These are phyloP conservation scores for Chelon labrosus DNA, from an alignment of 2,797 vertebrate species.

Conservation along the genomic window DNA sequence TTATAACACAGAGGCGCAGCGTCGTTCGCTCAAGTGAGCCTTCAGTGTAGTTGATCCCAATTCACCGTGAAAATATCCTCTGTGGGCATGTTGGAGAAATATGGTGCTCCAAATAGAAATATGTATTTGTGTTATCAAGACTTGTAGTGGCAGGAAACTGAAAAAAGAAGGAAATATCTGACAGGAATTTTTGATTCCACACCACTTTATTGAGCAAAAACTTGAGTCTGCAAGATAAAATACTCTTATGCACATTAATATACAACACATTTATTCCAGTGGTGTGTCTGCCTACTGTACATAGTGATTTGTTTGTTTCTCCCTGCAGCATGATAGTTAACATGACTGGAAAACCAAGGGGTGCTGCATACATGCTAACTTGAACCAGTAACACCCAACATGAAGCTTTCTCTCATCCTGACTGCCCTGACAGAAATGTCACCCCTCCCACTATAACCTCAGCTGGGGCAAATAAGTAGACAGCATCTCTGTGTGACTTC, in stretches of 20 bases:
- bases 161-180: background rate
- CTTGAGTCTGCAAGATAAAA: constrained; percentile 46
- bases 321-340: constrained; percentile 34
- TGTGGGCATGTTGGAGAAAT: constrained; percentile 16
- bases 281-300: constrained; percentile 15
- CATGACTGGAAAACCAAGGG: constrained; percentile 21
- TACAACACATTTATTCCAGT: constrained; percentile 58
- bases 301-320: constrained; percentile 23
- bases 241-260: constrained; percentile 65
- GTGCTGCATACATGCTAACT: constrained; percentile 30
- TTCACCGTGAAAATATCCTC: constrained; percentile 45
- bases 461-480: constrained; percentile 43
- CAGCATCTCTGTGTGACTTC: constrained; percentile 59
- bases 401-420: constrained; percentile 27
- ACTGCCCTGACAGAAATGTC: constrained; percentile 34
- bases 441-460: constrained; percentile 32
- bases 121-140: background rate
- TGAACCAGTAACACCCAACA: constrained; percentile 24
- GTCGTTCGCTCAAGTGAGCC: constrained; percentile 48
- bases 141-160: background rate
- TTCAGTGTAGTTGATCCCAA: constrained; percentile 33
- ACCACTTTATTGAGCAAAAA: constrained; percentile 67
- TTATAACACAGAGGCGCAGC: constrained; percentile 24
- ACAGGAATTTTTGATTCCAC: constrained; percentile 15
- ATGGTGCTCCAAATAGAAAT: background rate